These are phyloP conservation scores for Parazoanthus swiftii DNA, from an alignment of 92 coral and sea anemone species.

Conservation along the genomic window DNA sequence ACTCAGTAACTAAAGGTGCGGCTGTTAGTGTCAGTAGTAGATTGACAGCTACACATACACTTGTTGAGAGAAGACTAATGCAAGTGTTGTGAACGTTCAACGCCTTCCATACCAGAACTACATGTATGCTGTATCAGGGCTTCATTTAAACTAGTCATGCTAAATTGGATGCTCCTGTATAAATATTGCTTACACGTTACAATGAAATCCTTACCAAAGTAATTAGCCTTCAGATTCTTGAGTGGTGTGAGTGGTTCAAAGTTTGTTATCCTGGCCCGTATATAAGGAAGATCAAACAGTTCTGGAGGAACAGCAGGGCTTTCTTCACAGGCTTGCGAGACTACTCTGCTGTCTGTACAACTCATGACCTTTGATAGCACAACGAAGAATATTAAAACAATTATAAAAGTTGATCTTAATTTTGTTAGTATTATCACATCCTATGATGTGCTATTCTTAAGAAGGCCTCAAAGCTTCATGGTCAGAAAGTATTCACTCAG, in stretches of 20 bases:
- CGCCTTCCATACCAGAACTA: too few relatives aligned
- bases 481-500: neutral
- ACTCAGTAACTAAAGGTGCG: too few relatives aligned
- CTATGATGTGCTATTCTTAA: neutral
- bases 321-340: constrained; percentile 46
- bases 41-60: too few relatives aligned
- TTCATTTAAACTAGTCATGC: too few relatives aligned
- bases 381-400: neutral
- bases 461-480: neutral
- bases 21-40: too few relatives aligned
- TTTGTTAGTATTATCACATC: neutral
- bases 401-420: too few relatives aligned
- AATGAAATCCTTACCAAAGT: constrained; percentile 68
- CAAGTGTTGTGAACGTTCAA: too few relatives aligned
- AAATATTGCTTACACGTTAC: neutral
- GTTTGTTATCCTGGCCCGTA: constrained; percentile 83
- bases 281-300: constrained; percentile 66
- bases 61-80: too few relatives aligned
- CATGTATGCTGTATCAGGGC: too few relatives aligned
- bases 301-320: constrained; percentile 29
- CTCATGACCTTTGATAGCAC: constrained; percentile 51
- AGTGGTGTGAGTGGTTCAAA: constrained; percentile 87
- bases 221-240: constrained; percentile 83
- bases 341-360: constrained; percentile 37
- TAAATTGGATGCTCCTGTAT: too few relatives aligned